Evolutionary conservation across 1,140 invertebrate species (phyloP), one percentile per base, ranked within the genome.

Genomic region (Tribolium madens): DNA sequence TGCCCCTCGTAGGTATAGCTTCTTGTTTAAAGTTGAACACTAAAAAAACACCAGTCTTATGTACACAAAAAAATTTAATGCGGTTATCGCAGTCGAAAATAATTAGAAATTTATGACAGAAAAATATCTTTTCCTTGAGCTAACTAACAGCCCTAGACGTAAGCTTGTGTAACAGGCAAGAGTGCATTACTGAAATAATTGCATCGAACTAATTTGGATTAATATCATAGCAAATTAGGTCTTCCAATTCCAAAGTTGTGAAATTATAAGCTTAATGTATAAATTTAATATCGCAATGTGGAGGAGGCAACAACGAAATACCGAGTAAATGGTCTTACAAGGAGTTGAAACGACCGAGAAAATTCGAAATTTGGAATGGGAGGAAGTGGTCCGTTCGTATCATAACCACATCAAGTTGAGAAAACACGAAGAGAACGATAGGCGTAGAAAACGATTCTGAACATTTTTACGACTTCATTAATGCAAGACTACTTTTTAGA

Each of bases 391-490:
- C 18, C 26, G 57, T 64, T 33, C 26, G 26, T 64, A 57, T n/a
- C 52, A 57, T 57, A 57, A 17, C 57, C 57, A 64, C 10, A 64
- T 26, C 57, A 64, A 64, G 12, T 33, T 64, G 57, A 10, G 57
- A 64, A 64, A 64, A 64, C 21, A 26, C 57, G 57, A 64, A 64
- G 57, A 64, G 57, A 64, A 64, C 57, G 57, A 21, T 33, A 64
- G 57, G 31, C 57, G 31, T 26, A 21, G 57, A 26, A 64, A 64
- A 64, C 57, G 57, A 64, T 64, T 64, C 26, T 47, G 68, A 72
- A 81, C 78, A 81, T 82, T 82, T 83, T 84, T 81, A 84, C 81
- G 77, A 78, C 82, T 81, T 80, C 79, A 84, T 84, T 84, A 82
- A 83, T 80, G 78, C 77, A 76, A 73, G 75, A 77, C 69, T 46